phyloP scores from a whole-genome alignment of 37 sponge, comb jelly and placozoan species.

The Beroe forskalii region DNA sequence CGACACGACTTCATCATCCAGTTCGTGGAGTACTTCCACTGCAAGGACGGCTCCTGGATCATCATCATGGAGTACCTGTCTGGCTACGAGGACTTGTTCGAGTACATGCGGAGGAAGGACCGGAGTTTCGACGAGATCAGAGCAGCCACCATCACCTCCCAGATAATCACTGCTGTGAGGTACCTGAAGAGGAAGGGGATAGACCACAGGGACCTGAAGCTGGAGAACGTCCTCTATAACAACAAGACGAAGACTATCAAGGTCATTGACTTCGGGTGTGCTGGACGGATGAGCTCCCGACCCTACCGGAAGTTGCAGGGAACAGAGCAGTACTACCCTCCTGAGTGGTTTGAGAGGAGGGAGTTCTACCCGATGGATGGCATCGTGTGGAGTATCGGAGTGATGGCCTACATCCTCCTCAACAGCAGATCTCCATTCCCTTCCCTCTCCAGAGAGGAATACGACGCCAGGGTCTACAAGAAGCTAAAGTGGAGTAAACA shows the following conservation, averaged over 20 bases:
- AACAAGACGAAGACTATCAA: background rate
- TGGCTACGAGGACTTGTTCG: slow-evolving; percentile 21
- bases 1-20: slow-evolving; percentile 9
- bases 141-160: slow-evolving; percentile 49
- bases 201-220: slow-evolving; percentile 42
- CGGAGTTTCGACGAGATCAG: background rate
- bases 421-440: slow-evolving; percentile 6
- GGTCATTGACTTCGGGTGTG: slow-evolving; percentile 35
- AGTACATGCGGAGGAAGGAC: slow-evolving; percentile 47
- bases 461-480: background rate
- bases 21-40: background rate
- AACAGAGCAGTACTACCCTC: slow-evolving; percentile 37
- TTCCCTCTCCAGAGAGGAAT: background rate
- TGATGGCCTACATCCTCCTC: slow-evolving; percentile 19
- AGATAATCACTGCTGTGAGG: background rate
- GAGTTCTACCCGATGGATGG: slow-evolving; percentile 11
- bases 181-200: background rate
- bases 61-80: slow-evolving; percentile 61
- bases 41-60: background rate
- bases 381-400: background rate
- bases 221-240: slow-evolving; percentile 46
- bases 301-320: slow-evolving; percentile 26
- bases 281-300: background rate
- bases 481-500: slow-evolving; percentile 16
- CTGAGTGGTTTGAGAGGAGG: slow-evolving; percentile 46